phyloP scores from a whole-genome alignment of 2,888 invertebrate genomes.

The Pseudeuparius sepicola region DNA sequence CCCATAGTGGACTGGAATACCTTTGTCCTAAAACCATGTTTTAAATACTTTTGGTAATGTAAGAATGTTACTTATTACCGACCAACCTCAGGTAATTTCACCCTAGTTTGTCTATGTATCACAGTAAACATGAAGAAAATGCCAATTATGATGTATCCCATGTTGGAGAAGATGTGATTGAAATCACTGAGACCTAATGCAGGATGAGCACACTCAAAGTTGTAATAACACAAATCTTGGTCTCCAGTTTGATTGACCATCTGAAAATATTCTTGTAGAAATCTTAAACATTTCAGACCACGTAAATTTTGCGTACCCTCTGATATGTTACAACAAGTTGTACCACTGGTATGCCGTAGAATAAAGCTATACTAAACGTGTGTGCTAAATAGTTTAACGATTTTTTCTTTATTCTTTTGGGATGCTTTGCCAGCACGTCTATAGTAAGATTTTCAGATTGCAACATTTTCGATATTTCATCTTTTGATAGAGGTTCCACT shows the following conservation, averaged over 20 bases:
- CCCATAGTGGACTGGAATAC: slow-evolving; percentile 71
- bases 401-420: slow-evolving; percentile 48
- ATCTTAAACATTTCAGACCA: too few relatives aligned
- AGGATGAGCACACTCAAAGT: slow-evolving; percentile 77
- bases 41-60: background rate
- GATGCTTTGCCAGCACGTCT: slow-evolving; percentile 49
- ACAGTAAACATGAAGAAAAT: slow-evolving; percentile 66
- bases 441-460: slow-evolving; percentile 40
- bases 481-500: slow-evolving; percentile 19
- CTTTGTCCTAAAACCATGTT: slow-evolving; percentile 42
- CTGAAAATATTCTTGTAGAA: slow-evolving; percentile 41
- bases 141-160: slow-evolving; percentile 72
- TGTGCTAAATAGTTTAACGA: slow-evolving; percentile 65
- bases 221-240: slow-evolving; percentile 83
- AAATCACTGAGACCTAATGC: slow-evolving; percentile 64
- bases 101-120: slow-evolving; percentile 41
- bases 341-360: slow-evolving; percentile 77
- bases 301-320: slow-evolving; percentile 47
- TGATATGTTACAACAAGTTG: slow-evolving; percentile 77
- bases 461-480: slow-evolving; percentile 21
- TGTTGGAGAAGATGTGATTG: slow-evolving; percentile 79
- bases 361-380: slow-evolving; percentile 66
- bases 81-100: slow-evolving; percentile 28
- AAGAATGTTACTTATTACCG: slow-evolving; percentile 4
- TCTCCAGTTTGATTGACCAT: slow-evolving; percentile 69